phyloP scores from a whole-genome alignment of 2,888 invertebrate species.

The Caradrina kadenii region DNA sequence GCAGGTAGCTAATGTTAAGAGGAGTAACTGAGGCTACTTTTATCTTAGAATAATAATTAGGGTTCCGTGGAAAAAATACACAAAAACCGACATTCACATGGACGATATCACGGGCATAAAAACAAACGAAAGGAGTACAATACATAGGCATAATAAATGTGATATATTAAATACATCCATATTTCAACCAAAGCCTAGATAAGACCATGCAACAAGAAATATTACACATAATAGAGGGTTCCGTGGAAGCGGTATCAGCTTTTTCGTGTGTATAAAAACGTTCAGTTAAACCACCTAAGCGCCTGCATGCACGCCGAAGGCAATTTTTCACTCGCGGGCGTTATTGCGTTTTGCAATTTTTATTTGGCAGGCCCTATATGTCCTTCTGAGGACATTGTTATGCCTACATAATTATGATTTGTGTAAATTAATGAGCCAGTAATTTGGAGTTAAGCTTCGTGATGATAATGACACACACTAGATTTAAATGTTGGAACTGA shows the following conservation, averaged over 20 bases:
- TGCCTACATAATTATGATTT: not conserved
- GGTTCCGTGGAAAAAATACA: too few relatives aligned
- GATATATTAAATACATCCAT: constrained; percentile 10
- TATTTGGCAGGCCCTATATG: constrained; percentile 49
- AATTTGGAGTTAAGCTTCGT: not conserved
- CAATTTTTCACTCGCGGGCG: constrained; percentile 63
- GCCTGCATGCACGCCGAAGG: constrained; percentile 65
- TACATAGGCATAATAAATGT: not conserved
- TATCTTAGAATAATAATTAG: too few relatives aligned
- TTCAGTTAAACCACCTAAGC: constrained; percentile 53
- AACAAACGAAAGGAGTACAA: too few relatives aligned
- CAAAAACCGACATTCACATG: too few relatives aligned
- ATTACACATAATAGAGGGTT: constrained; percentile 46
- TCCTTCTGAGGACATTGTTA: not conserved
- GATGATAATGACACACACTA: not conserved
- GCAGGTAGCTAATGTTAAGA: too few relatives aligned
- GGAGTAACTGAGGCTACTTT: too few relatives aligned
- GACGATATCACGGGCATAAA: too few relatives aligned
- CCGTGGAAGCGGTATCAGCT: constrained; percentile 32
- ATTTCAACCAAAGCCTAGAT: constrained; percentile 32
- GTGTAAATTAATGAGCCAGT: not conserved
- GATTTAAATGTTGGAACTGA: too few relatives aligned
- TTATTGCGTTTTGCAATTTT: constrained; percentile 63
- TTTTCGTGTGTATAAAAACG: constrained; percentile 45
- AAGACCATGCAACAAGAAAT: constrained; percentile 54